phyloP scores from a whole-genome alignment of 2,888 invertebrate genomes.

The Drosophila borborema region DNA sequence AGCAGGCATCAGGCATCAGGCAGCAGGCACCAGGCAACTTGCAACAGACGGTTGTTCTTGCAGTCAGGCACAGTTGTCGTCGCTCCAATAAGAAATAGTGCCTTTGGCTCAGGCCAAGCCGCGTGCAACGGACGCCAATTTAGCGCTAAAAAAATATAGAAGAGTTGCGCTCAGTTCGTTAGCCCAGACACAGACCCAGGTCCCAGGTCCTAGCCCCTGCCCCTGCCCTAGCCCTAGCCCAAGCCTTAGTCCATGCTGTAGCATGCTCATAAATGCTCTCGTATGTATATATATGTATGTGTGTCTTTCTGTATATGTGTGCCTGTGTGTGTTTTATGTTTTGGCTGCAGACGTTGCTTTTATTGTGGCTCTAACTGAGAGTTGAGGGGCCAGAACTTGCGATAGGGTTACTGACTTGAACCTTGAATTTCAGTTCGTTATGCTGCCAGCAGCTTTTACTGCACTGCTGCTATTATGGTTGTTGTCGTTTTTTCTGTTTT shows the following conservation, averaged over 20 bases:
- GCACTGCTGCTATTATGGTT: slow-evolving; percentile 30
- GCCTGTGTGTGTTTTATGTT: slow-evolving; percentile 51
- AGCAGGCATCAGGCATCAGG: slow-evolving; percentile 16
- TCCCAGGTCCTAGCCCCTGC: background rate
- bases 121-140: slow-evolving; percentile 75
- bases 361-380: slow-evolving; percentile 61
- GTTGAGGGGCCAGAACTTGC: slow-evolving; percentile 58
- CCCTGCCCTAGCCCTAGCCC: background rate
- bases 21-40: slow-evolving; percentile 18
- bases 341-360: slow-evolving; percentile 65
- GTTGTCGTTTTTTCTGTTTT: slow-evolving; percentile 15
- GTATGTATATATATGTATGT: background rate
- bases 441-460: slow-evolving; percentile 58
- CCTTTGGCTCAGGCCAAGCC: slow-evolving; percentile 42
- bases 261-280: slow-evolving; percentile 35
- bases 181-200: slow-evolving; percentile 42
- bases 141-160: slow-evolving; percentile 53
- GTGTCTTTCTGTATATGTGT: background rate
- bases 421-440: slow-evolving; percentile 77
- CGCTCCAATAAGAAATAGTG: slow-evolving; percentile 54
- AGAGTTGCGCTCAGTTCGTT: slow-evolving; percentile 59
- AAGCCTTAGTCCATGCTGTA: slow-evolving; percentile 1
- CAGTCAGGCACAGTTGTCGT: slow-evolving; percentile 55
- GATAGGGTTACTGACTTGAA: slow-evolving; percentile 81
- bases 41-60: slow-evolving; percentile 18